Percentiles rank a stretch among this genome's conserved stretches.
Conservation (phyloP, 2,113 vertebrate species). For the Paratilapia polleni region DNA sequence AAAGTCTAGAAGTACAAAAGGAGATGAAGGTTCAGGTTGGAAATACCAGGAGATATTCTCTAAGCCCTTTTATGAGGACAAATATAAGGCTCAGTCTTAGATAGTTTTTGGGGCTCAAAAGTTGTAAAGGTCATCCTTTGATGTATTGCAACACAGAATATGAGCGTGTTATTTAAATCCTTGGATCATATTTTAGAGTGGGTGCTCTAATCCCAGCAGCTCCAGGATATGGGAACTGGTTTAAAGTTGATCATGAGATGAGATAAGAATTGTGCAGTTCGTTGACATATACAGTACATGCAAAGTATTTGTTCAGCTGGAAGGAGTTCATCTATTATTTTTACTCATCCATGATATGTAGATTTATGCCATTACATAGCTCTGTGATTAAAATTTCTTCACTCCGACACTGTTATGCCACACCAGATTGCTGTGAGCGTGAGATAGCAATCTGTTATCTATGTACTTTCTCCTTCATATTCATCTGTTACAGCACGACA, state of each 20-base stretch:
- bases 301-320: slow-evolving; percentile 56
- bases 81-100: neutral
- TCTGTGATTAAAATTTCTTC: slow-evolving; percentile 66
- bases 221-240: slow-evolving; percentile 25
- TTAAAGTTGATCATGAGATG: slow-evolving; percentile 49
- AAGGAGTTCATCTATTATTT: slow-evolving; percentile 59
- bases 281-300: slow-evolving; percentile 56
- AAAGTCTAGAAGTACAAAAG: neutral
- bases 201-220: slow-evolving; percentile 43
- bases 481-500: slow-evolving; percentile 62
- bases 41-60: neutral
- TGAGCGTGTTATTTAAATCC: slow-evolving; percentile 5
- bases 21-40: slow-evolving; percentile 2
- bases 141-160: slow-evolving; percentile 27
- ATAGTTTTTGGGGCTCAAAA: slow-evolving; percentile 16
- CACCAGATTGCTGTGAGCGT: slow-evolving; percentile 37
- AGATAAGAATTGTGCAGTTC: slow-evolving; percentile 53
- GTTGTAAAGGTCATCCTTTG: slow-evolving; percentile 38
- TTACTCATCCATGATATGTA: slow-evolving; percentile 64
- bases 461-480: slow-evolving; percentile 38
- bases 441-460: slow-evolving; percentile 64
- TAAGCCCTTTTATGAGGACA: neutral
- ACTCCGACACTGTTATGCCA: slow-evolving; percentile 35
- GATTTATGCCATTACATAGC: slow-evolving; percentile 68
- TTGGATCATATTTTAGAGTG: slow-evolving; percentile 48